A percentile compares a stretch with the other conserved stretches of the same genome.
These are phyloP conservation scores for Pantala flavescens DNA, from an alignment of 1,140 invertebrate species.

Conservation along the genomic window DNA sequence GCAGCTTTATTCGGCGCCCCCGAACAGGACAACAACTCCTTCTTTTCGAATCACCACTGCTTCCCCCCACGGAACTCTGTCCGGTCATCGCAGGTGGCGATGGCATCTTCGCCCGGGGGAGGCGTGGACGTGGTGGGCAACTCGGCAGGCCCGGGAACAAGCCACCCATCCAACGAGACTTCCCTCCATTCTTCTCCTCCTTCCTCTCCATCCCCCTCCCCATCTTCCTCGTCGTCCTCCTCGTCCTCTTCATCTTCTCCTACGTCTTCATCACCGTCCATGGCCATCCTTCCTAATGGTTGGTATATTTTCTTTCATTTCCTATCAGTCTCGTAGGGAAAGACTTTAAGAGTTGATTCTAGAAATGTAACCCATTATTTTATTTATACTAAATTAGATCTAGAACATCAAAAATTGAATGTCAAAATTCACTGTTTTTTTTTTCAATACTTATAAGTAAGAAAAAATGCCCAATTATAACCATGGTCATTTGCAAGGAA, in stretches of 20 bases:
- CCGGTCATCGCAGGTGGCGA: not conserved
- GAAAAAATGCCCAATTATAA: too few species aligned
- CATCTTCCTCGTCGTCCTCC: not conserved
- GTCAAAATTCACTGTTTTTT: too few species aligned
- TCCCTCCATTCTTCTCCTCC: not conserved
- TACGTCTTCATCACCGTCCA: conserved; percentile 4
- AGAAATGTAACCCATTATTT: too few species aligned
- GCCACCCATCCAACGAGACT: not conserved
- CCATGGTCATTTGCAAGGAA: too few species aligned
- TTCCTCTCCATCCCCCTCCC: not conserved
- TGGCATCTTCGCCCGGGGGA: not conserved
- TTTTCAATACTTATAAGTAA: too few species aligned
- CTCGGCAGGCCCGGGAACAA: not conserved
- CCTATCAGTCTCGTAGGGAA: too few species aligned
- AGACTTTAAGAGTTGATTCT: too few species aligned
- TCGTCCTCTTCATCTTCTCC: not conserved
- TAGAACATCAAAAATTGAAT: too few species aligned
- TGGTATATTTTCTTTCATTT: not conserved
- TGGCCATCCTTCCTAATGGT: not conserved
- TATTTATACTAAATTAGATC: too few species aligned
- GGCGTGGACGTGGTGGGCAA: not conserved
- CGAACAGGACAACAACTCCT: conserved; percentile 3
- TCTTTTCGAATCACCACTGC: conserved; percentile 4
- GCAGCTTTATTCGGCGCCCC: not conserved
- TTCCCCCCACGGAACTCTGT: not conserved